These are phyloP conservation scores for Cenopis cana DNA, from an alignment of 2,888 invertebrate genomes.

Conservation along the genomic window DNA sequence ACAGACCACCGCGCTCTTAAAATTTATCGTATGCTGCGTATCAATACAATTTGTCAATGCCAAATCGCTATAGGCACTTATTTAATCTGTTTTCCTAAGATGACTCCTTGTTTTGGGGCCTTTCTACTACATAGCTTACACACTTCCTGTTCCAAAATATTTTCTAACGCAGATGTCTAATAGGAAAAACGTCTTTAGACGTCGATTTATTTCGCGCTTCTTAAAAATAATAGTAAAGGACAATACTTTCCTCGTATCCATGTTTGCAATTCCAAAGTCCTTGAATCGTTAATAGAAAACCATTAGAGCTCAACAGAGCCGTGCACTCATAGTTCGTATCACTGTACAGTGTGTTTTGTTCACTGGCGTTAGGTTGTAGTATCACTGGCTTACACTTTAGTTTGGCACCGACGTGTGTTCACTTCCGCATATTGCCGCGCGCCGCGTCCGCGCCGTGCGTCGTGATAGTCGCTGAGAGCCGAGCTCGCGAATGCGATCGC, in stretches of 20 bases:
- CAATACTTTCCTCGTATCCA: conserved; percentile 84
- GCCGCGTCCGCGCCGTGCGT: conserved; percentile 69
- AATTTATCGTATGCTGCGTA: conserved; percentile 75
- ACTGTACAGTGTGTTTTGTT: conserved; percentile 67
- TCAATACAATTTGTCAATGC: conserved; percentile 81
- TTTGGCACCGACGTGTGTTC: conserved; percentile 69
- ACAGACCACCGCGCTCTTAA: conserved; percentile 60
- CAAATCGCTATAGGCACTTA: conserved; percentile 54
- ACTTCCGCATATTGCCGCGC: conserved; percentile 82
- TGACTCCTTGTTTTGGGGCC: conserved; percentile 35
- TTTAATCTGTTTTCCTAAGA: conserved; percentile 36
- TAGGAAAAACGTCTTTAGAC: background rate
- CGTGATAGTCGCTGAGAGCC: conserved; percentile 78
- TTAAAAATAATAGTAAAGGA: conserved; percentile 48
- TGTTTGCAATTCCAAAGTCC: conserved; percentile 78
- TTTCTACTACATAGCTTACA: conserved; percentile 16
- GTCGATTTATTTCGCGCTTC: background rate
- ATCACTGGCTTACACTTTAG: conserved; percentile 73
- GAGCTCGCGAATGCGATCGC: conserved; percentile 83
- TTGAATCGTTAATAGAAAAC: conserved; percentile 72
- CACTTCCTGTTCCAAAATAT: conserved; percentile 56
- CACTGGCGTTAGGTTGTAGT: conserved; percentile 56
- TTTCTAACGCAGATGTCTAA: conserved; percentile 8
- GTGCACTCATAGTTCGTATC: conserved; percentile 80
- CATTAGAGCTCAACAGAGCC: conserved; percentile 73